Conservation (phyloP, 2,113 vertebrate species). For the Gambusia holbrooki region DNA sequence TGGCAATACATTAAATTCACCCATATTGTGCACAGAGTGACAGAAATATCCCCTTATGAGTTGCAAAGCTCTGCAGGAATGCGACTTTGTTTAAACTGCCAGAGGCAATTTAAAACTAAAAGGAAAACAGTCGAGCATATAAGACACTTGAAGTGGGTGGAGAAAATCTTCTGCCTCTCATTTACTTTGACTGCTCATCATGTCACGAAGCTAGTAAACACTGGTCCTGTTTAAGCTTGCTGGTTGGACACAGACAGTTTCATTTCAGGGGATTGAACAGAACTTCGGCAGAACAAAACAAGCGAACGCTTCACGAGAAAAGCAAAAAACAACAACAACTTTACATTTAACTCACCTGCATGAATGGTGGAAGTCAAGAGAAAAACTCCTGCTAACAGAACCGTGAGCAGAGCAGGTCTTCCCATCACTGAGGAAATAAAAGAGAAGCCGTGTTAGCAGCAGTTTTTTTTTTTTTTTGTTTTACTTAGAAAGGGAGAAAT, state of each 20-base stretch:
- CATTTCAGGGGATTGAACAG: neutral
- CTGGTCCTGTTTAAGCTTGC: constrained; percentile 20
- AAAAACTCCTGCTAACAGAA: constrained; percentile 55
- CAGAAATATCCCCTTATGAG: neutral
- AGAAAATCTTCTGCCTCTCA: neutral
- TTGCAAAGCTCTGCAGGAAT: neutral
- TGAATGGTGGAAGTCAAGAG: constrained; percentile 49
- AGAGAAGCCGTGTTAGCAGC: neutral
- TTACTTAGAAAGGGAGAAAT: neutral
- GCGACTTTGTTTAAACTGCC: neutral
- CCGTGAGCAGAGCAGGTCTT: constrained; percentile 51
- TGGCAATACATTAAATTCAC: no score
- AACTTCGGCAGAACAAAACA: neutral
- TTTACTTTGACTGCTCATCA: constrained; percentile 13
- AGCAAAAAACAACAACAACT: neutral
- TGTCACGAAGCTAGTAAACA: constrained; percentile 2
- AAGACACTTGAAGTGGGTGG: neutral
- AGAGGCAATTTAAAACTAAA: neutral
- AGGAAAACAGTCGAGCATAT: constrained; percentile 2
- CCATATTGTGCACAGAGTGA: no score
- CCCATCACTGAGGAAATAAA: constrained; percentile 72
- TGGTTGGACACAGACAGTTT: neutral
- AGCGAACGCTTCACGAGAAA: neutral
- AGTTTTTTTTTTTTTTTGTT: neutral
- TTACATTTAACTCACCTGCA: constrained; percentile 63